phyloP scores from a whole-genome alignment of 1,140 invertebrate genomes.

The Lepidurus arcticus region DNA sequence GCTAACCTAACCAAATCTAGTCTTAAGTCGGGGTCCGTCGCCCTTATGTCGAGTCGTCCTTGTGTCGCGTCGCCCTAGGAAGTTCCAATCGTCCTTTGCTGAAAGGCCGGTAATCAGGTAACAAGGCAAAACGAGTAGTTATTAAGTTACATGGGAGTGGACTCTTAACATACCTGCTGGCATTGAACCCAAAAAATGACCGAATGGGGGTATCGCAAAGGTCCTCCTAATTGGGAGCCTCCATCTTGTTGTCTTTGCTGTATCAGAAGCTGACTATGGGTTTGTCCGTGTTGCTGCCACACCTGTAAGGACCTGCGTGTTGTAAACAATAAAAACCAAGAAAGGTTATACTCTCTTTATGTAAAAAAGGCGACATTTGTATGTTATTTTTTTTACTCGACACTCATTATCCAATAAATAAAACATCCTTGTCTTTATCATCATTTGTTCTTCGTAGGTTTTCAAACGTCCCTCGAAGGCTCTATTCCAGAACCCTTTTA shows the following conservation, averaged over 20 bases:
- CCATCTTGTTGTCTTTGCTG: slow-evolving; percentile 63
- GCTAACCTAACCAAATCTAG: no score
- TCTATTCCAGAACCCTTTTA: no score
- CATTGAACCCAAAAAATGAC: slow-evolving; percentile 78
- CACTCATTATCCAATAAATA: slow-evolving; percentile 20
- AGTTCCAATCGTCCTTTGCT: no score
- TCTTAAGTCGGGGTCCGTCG: no score
- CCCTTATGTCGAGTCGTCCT: no score
- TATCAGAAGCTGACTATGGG: slow-evolving; percentile 63
- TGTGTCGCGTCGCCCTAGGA: no score
- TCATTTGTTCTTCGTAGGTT: neutral
- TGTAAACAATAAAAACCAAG: neutral
- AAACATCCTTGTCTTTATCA: slow-evolving; percentile 4
- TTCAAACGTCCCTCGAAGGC: neutral
- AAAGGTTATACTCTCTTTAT: neutral
- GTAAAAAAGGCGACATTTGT: neutral
- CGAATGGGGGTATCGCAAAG: slow-evolving; percentile 58
- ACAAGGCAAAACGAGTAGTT: no score
- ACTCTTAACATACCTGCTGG: slow-evolving; percentile 55
- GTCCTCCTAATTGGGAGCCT: slow-evolving; percentile 59
- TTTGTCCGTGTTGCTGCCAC: slow-evolving; percentile 56
- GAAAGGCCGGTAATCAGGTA: no score
- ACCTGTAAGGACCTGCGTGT: slow-evolving; percentile 65
- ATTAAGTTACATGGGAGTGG: neutral
- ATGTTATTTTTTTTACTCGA: neutral